Percentiles rank a stretch among this genome's conserved stretches.
Evolutionary conservation across 1,140 invertebrate species (phyloP).

Genomic region (Hycleus phaleratus): DNA sequence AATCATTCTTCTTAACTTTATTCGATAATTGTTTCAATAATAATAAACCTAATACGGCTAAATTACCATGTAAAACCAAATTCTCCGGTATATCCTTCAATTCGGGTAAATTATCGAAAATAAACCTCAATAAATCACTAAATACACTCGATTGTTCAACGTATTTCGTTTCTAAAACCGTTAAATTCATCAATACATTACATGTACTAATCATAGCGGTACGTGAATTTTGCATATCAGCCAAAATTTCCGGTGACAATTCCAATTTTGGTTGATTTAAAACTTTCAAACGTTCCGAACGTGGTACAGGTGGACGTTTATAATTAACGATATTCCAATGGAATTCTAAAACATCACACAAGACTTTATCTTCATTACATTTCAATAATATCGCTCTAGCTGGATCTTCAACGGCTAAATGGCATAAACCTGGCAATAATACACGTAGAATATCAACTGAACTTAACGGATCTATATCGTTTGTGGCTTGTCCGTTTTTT

Average conservation of each 20-base stretch:
- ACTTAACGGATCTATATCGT: slow-evolving; percentile 52
- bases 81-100: slow-evolving; percentile 76
- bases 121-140: slow-evolving; percentile 73
- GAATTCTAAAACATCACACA: slow-evolving; percentile 70
- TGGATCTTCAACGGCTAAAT: slow-evolving; percentile 83
- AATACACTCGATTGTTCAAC: slow-evolving; percentile 71
- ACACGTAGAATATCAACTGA: slow-evolving; percentile 67
- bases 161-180: slow-evolving; percentile 74
- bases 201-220: slow-evolving; percentile 78
- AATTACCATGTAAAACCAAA: slow-evolving; percentile 74
- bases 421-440: slow-evolving; percentile 79
- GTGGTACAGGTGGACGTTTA: slow-evolving; percentile 71
- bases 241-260: slow-evolving; percentile 59
- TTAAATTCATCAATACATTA: slow-evolving; percentile 88
- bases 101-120: slow-evolving; percentile 79
- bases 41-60: slow-evolving; percentile 73
- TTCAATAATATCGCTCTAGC: slow-evolving; percentile 73
- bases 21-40: slow-evolving; percentile 75
- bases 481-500: slow-evolving; percentile 49
- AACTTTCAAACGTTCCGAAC: slow-evolving; percentile 64
- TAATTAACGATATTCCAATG: slow-evolving; percentile 83
- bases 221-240: slow-evolving; percentile 75
- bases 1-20: slow-evolving; percentile 76
- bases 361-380: slow-evolving; percentile 68
- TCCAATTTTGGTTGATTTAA: slow-evolving; percentile 66